A percentile compares a stretch with the other conserved stretches of the same genome.
These are phyloP conservation scores for Acleris sparsana DNA, from an alignment of 2,888 invertebrate genomes.

Conservation along the genomic window DNA sequence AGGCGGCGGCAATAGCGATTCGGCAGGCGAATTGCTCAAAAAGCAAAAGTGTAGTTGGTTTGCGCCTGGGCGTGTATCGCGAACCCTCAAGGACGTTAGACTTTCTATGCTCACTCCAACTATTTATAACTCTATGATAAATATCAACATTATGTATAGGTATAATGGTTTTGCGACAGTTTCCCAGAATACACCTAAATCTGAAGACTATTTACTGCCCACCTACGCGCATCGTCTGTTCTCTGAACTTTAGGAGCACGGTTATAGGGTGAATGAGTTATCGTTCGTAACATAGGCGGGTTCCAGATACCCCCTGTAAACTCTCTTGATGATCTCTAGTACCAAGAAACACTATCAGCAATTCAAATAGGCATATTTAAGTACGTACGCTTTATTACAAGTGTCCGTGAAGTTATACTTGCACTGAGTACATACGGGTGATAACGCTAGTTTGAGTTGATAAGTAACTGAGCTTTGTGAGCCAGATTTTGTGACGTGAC, in stretches of 20 bases:
- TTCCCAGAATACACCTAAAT: neutral
- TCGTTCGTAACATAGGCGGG: too few species aligned
- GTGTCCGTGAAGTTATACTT: constrained; percentile 11
- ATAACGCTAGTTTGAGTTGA: constrained; percentile 17
- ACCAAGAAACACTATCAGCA: neutral
- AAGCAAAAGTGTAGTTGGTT: constrained; percentile 28
- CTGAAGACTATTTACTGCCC: neutral
- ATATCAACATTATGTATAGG: constrained; percentile 4
- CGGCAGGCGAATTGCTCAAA: constrained; percentile 10
- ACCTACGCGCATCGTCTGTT: too few species aligned
- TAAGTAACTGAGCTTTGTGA: constrained; percentile 3
- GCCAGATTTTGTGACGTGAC: constrained; percentile 9
- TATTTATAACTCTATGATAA: constrained; percentile 9
- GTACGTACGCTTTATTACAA: neutral
- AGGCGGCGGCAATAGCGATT: constrained; percentile 15
- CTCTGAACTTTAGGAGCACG: too few species aligned
- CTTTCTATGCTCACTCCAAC: constrained; percentile 2
- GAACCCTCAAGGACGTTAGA: constrained; percentile 27
- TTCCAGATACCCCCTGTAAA: neutral
- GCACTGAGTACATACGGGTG: constrained; percentile 15
- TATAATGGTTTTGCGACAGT: neutral
- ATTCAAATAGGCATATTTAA: neutral
- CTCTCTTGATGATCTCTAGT: neutral
- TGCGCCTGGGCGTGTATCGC: constrained; percentile 25
- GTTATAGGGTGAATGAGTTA: too few species aligned